These are phyloP conservation scores for Philopotamus ludificatus DNA, from an alignment of 1,140 invertebrate species.

Conservation along the genomic window DNA sequence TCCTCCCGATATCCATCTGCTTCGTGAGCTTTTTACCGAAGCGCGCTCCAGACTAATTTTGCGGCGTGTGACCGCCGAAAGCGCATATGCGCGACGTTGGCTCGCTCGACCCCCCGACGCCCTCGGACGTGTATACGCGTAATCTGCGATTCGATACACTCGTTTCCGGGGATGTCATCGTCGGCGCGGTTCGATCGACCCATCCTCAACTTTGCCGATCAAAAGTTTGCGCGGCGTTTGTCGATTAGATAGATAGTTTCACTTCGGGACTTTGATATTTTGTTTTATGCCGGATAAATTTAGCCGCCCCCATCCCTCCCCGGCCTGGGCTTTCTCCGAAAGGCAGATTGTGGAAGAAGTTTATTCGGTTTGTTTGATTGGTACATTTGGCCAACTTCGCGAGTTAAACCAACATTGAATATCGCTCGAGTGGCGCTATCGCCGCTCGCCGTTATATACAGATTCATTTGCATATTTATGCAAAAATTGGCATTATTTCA, in stretches of 20 bases:
- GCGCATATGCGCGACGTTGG: background rate
- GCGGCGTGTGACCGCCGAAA: background rate
- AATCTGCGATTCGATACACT: no score
- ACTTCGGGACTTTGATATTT: conserved; percentile 25
- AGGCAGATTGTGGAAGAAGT: conserved; percentile 23
- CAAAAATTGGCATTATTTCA: conserved; percentile 34
- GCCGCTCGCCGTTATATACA: background rate
- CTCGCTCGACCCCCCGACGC: background rate
- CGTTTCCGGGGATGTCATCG: conserved; percentile 14
- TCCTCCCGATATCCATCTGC: conserved; percentile 4
- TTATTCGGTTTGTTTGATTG: conserved; percentile 11
- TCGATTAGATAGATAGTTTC: conserved; percentile 30
- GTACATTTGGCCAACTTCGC: conserved; percentile 5
- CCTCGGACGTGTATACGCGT: no score
- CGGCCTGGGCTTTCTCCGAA: conserved; percentile 5
- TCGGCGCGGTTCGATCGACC: background rate
- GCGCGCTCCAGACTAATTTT: background rate
- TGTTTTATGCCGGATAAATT: conserved; percentile 23
- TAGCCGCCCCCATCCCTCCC: conserved; percentile 4
- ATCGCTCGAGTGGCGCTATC: background rate
- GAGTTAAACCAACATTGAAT: background rate
- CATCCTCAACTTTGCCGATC: conserved; percentile 8
- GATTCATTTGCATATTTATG: conserved; percentile 40
- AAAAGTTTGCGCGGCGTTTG: conserved; percentile 22
- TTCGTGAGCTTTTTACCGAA: conserved; percentile 4